Evolutionary conservation across 2,797 vertebrate species (phyloP).

Genomic region (Cossypha heuglini): DNA sequence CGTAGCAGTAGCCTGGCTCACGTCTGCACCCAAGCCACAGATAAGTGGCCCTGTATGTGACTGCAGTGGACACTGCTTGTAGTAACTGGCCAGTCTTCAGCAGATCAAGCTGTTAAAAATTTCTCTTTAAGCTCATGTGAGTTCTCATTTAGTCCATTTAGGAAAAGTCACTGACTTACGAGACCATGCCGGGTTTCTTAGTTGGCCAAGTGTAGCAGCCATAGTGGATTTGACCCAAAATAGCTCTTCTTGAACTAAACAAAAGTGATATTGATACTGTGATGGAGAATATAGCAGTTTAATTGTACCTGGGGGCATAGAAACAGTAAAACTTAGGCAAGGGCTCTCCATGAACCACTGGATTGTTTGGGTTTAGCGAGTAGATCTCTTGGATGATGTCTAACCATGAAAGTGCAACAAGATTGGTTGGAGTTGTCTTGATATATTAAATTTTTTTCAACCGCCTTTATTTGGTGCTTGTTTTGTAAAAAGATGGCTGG

Average conservation of each 20-base stretch:
- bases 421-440: background rate
- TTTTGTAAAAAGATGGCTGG: background rate
- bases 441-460: background rate
- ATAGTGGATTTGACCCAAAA: background rate
- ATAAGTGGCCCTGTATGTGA: fast-evolving
- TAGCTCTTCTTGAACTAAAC: background rate
- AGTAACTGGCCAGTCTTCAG: background rate
- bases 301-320: background rate
- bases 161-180: background rate
- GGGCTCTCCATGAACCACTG: background rate
- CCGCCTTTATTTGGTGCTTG: background rate
- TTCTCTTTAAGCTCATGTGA: background rate
- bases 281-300: background rate
- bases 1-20: fast-evolving
- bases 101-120: background rate
- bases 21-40: background rate
- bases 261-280: background rate
- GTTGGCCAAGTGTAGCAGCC: background rate
- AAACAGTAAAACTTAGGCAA: background rate
- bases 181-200: background rate
- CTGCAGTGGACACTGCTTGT: background rate
- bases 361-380: background rate
- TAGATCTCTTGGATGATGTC: background rate
- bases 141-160: background rate
- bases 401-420: background rate